These are phyloP conservation scores for Eupleurogrammus muticus DNA, from an alignment of 2,797 vertebrate species.

Conservation along the genomic window DNA sequence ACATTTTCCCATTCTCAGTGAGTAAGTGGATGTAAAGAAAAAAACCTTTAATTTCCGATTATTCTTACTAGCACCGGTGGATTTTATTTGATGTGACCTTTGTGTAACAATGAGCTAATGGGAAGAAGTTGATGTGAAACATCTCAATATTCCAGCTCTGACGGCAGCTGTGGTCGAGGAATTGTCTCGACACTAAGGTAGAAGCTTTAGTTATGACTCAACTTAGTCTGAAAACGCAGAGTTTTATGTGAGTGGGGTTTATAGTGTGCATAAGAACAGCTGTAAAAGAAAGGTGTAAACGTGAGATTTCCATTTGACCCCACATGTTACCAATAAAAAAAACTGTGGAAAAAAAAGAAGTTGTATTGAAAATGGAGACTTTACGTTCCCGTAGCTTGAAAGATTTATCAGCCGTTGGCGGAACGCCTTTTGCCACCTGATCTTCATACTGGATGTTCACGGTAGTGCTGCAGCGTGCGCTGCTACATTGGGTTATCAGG, in stretches of 20 bases:
- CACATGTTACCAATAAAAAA: background rate
- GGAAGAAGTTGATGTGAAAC: background rate
- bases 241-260: background rate
- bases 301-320: background rate
- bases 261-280: background rate
- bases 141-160: background rate
- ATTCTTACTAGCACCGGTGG: slow-evolving; percentile 1
- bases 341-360: background rate
- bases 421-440: too few species aligned
- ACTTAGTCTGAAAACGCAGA: background rate
- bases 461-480: background rate
- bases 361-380: too few species aligned
- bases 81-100: slow-evolving; percentile 4
- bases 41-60: background rate
- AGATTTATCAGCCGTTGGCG: background rate
- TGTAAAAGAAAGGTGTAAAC: background rate
- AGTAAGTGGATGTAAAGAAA: background rate
- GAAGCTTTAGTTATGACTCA: background rate
- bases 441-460: too few species aligned
- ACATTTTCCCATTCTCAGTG: background rate
- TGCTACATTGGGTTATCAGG: background rate
- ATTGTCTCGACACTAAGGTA: background rate
- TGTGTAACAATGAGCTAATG: background rate
- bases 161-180: background rate
- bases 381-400: background rate